Evolutionary conservation across 1,140 invertebrate genomes (phyloP).

Genomic region (Neocloeon triangulifer): DNA sequence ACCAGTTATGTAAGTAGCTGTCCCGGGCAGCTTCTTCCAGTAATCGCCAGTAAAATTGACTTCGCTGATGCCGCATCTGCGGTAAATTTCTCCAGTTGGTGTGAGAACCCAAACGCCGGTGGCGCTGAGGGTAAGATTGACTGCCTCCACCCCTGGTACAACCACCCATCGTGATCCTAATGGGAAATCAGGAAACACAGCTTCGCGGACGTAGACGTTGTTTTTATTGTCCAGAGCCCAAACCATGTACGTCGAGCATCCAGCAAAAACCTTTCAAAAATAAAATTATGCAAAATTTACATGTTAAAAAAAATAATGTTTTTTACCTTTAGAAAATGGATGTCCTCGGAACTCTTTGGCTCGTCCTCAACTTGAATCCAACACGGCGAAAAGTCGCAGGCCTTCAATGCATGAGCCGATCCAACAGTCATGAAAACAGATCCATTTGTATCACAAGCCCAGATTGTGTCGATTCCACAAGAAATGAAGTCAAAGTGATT

Average conservation of each 20-base stretch:
- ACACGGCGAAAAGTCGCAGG: constrained; percentile 19
- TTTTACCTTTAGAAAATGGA: constrained; percentile 15
- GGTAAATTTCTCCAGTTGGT: constrained; percentile 20
- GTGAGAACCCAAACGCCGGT: constrained; percentile 25
- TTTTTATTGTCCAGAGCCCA: constrained; percentile 28
- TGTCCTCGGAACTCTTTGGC: background rate
- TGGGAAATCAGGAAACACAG: constrained; percentile 24
- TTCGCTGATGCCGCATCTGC: constrained; percentile 21
- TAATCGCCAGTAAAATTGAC: constrained; percentile 27
- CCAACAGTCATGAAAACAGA: constrained; percentile 24
- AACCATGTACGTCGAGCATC: constrained; percentile 24
- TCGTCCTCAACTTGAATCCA: constrained; percentile 24
- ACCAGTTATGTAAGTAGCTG: constrained; percentile 20
- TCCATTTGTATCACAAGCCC: constrained; percentile 24
- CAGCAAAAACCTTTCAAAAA: constrained; percentile 18
- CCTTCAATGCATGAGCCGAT: constrained; percentile 18
- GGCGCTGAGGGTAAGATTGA: constrained; percentile 22
- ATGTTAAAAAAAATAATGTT: constrained; percentile 11
- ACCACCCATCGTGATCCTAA: constrained; percentile 26
- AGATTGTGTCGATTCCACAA: constrained; percentile 23
- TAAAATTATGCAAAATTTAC: constrained; percentile 7
- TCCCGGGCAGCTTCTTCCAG: constrained; percentile 27
- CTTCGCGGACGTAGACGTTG: constrained; percentile 25
- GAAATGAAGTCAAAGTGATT: constrained; percentile 19
- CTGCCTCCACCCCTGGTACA: constrained; percentile 23